Evolutionary conservation across 2,888 invertebrate genomes (phyloP).

Genomic region (Pseudanteris insignis): DNA sequence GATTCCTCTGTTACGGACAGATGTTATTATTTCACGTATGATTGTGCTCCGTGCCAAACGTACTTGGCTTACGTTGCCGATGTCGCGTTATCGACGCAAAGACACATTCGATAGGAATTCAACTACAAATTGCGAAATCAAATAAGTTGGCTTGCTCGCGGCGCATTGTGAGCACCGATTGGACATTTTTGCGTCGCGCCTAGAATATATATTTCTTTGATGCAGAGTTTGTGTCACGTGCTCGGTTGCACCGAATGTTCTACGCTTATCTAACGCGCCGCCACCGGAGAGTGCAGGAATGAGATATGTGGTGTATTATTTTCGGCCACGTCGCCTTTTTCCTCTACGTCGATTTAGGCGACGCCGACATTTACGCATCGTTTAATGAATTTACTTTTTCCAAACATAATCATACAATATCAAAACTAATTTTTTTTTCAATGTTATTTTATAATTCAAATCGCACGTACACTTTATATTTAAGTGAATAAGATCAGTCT

Average conservation of each 20-base stretch:
- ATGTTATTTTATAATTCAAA: too few species aligned
- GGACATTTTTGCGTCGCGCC: constrained; percentile 28
- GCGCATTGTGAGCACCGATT: constrained; percentile 38
- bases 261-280: constrained; percentile 35
- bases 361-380: constrained; percentile 21
- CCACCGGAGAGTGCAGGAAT: constrained; percentile 21
- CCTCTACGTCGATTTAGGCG: too few species aligned
- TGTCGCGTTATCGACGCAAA: constrained; percentile 28
- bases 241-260: constrained; percentile 38
- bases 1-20: constrained; percentile 49
- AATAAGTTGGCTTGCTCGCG: constrained; percentile 40
- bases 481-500: too few species aligned
- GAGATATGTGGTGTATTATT: constrained; percentile 28
- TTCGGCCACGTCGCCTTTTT: constrained; percentile 9
- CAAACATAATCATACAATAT: too few species aligned
- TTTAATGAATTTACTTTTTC: constrained; percentile 4
- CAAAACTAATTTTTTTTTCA: too few species aligned
- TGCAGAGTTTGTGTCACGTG: too few species aligned
- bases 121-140: constrained; percentile 44
- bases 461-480: too few species aligned
- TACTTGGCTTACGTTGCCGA: constrained; percentile 30
- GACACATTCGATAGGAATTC: constrained; percentile 40
- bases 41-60: constrained; percentile 28
- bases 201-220: too few species aligned
- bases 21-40: constrained; percentile 41